These are phyloP conservation scores for Notodromas monacha DNA, from an alignment of 2,888 invertebrate genomes.

Conservation along the genomic window DNA sequence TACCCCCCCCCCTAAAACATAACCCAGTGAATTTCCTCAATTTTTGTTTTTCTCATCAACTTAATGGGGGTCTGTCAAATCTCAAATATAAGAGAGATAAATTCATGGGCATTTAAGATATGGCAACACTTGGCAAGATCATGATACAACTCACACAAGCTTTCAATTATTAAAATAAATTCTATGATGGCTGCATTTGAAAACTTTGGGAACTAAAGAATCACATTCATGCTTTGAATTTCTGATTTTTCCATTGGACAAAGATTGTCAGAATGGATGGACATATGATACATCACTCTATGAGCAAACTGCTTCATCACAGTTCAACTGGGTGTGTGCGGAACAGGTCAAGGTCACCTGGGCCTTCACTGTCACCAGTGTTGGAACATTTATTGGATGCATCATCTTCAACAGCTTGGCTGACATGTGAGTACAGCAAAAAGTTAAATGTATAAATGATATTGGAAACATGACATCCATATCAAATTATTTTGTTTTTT, in stretches of 20 bases:
- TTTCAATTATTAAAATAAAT: slow-evolving; percentile 1
- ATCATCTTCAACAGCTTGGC: slow-evolving; percentile 8
- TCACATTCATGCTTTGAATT: too few relatives aligned
- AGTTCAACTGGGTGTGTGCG: slow-evolving; percentile 8
- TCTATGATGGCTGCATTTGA: background rate
- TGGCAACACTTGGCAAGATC: too few relatives aligned
- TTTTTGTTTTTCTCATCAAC: too few relatives aligned
- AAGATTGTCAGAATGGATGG: slow-evolving; percentile 1
- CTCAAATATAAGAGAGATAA: too few relatives aligned
- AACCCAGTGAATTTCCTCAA: too few relatives aligned
- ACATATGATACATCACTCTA: slow-evolving; percentile 5
- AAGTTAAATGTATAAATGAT: background rate
- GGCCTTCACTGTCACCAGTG: slow-evolving; percentile 4
- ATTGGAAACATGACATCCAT: background rate
- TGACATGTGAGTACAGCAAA: slow-evolving; percentile 6
- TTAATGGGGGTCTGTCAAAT: too few relatives aligned
- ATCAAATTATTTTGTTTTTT: too few relatives aligned
- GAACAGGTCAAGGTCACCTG: background rate
- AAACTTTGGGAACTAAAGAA: too few relatives aligned
- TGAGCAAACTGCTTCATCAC: slow-evolving; percentile 6
- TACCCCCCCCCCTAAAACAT: too few relatives aligned
- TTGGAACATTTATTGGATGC: slow-evolving; percentile 7
- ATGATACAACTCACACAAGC: too few relatives aligned
- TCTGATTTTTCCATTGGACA: too few relatives aligned
- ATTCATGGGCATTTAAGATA: too few relatives aligned